Conservation (phyloP, 2,888 invertebrate genomes). For the Amblyjoppa fuscipennis region DNA sequence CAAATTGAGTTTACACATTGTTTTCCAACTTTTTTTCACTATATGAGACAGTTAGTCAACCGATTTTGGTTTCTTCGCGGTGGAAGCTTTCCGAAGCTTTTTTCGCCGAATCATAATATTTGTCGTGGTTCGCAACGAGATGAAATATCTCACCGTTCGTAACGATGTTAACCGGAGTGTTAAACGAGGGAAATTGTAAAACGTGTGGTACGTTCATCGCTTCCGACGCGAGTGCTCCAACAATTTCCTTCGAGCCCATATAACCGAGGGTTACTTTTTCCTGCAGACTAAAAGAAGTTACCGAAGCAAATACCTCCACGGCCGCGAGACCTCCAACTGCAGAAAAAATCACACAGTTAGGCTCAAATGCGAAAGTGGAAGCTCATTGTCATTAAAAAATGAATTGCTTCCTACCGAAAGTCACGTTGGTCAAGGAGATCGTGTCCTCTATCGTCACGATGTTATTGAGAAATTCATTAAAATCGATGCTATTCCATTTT, state of each 20-base stretch:
- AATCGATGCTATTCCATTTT: slow-evolving; percentile 83
- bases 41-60: not conserved
- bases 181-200: slow-evolving; percentile 54
- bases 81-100: not conserved
- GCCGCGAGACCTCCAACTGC: slow-evolving; percentile 65
- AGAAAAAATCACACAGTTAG: not conserved
- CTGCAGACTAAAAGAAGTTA: slow-evolving; percentile 73
- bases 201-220: slow-evolving; percentile 77
- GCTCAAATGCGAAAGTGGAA: slow-evolving; percentile 6
- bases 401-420: slow-evolving; percentile 83
- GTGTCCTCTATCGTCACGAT: slow-evolving; percentile 83
- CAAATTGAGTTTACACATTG: not conserved
- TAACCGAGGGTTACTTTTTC: slow-evolving; percentile 48
- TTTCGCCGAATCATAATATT: not conserved
- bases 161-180: slow-evolving; percentile 77
- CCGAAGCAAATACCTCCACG: slow-evolving; percentile 80
- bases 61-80: too few relatives aligned
- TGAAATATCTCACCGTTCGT: slow-evolving; percentile 79
- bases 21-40: slow-evolving; percentile 15
- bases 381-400: not conserved
- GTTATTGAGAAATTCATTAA: slow-evolving; percentile 81
- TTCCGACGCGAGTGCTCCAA: slow-evolving; percentile 58
- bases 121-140: not conserved
- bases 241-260: slow-evolving; percentile 62
- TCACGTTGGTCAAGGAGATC: slow-evolving; percentile 81